Evolutionary conservation across 2,888 invertebrate genomes (phyloP).

Genomic region (Gastracanthus pulcherrimus): DNA sequence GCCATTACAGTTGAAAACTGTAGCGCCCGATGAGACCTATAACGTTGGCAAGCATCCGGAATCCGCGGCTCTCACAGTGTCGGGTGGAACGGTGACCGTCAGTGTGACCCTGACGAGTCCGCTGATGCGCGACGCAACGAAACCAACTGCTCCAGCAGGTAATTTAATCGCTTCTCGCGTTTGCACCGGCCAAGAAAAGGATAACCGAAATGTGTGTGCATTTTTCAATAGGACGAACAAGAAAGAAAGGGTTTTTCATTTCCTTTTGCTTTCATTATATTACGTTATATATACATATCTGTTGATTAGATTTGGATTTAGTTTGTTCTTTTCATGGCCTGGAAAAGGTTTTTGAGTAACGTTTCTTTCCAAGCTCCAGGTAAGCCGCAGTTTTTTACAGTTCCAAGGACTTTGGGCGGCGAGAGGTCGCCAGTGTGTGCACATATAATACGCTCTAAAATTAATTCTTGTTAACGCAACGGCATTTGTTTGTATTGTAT

Average conservation of each 20-base stretch:
- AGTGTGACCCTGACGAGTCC: slow-evolving; percentile 95
- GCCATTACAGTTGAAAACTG: slow-evolving; percentile 87
- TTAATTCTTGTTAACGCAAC: slow-evolving; percentile 68
- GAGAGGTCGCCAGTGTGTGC: slow-evolving; percentile 43
- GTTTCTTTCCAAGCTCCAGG: slow-evolving; percentile 69
- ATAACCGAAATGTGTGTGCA: slow-evolving; percentile 64
- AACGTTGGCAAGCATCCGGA: slow-evolving; percentile 90
- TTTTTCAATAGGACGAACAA: slow-evolving; percentile 32
- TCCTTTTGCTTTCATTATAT: slow-evolving; percentile 39
- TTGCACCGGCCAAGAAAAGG: slow-evolving; percentile 75
- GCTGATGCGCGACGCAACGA: slow-evolving; percentile 88
- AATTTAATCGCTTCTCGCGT: slow-evolving; percentile 66
- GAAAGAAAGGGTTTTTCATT: slow-evolving; percentile 41
- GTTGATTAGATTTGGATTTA: slow-evolving; percentile 59
- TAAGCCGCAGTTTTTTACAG: slow-evolving; percentile 59
- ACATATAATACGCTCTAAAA: slow-evolving; percentile 52
- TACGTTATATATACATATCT: slow-evolving; percentile 4
- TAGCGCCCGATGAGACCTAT: slow-evolving; percentile 88
- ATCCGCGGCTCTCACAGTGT: slow-evolving; percentile 90
- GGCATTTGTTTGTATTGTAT: slow-evolving; percentile 66
- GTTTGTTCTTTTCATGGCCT: slow-evolving; percentile 77
- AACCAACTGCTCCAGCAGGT: slow-evolving; percentile 70
- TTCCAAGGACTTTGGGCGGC: slow-evolving; percentile 51
- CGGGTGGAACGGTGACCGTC: slow-evolving; percentile 88
- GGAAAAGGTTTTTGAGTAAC: slow-evolving; percentile 63